Evolutionary conservation across 1,140 invertebrate species (phyloP).

Genomic region (Ditylenchus dipsaci): DNA sequence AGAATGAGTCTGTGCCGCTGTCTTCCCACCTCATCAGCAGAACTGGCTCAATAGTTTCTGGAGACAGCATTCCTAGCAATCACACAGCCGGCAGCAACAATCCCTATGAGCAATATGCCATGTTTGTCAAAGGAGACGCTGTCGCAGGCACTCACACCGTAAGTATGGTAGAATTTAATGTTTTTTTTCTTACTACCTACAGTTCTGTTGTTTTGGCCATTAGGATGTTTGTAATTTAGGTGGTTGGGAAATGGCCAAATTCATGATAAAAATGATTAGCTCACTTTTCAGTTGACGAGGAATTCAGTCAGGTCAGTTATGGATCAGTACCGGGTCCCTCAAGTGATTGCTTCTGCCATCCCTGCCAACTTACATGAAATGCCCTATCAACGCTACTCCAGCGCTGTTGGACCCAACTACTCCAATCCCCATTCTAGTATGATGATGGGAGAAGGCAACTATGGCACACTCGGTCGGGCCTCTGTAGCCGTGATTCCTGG

Average conservation of each 20-base stretch:
- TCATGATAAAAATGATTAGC: no score
- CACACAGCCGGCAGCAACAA: conserved; percentile 5
- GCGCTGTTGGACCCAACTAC: background rate
- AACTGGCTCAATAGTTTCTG: conserved; percentile 7
- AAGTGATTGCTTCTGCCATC: conserved; percentile 12
- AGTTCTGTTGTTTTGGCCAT: no score
- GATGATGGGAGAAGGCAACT: background rate
- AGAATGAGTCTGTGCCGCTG: background rate
- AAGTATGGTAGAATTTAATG: no score
- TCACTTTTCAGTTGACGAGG: conserved; percentile 8
- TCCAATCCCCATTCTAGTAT: background rate
- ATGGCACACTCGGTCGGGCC: background rate
- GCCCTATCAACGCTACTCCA: background rate
- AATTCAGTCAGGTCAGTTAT: conserved; percentile 11
- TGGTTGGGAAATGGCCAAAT: no score
- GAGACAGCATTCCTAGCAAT: background rate
- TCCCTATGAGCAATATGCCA: conserved; percentile 20
- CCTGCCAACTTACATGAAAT: background rate
- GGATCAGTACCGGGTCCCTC: conserved; percentile 11
- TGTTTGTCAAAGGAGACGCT: background rate
- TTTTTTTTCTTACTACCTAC: no score
- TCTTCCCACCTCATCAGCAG: conserved; percentile 1
- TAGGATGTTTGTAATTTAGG: background rate
- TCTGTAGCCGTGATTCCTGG: background rate
- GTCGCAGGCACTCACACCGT: background rate